phyloP scores from a whole-genome alignment of 2,113 vertebrate species.

The Halcyon malimbica region DNA sequence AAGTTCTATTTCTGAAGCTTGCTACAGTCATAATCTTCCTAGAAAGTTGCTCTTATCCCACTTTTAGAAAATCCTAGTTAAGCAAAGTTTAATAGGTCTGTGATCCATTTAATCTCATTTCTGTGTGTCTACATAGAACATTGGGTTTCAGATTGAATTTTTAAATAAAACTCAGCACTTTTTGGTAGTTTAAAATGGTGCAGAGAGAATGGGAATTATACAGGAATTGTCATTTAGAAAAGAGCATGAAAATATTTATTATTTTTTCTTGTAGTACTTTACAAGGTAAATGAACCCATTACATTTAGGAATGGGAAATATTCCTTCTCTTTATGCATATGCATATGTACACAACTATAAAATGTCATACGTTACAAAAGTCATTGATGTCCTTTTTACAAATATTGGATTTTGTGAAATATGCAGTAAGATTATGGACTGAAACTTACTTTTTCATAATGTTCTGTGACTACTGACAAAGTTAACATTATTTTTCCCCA shows the following conservation, averaged over 20 bases:
- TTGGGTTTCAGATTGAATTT: neutral
- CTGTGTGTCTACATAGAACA: neutral
- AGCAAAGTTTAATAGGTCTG: neutral
- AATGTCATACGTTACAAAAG: neutral
- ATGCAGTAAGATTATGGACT: neutral
- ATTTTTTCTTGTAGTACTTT: neutral
- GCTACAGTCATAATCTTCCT: neutral
- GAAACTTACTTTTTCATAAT: neutral
- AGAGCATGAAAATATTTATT: neutral
- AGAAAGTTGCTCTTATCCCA: neutral
- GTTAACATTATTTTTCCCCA: neutral
- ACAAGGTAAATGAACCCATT: neutral
- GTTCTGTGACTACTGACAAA: neutral
- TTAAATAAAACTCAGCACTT: neutral
- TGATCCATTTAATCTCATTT: neutral
- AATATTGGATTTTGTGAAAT: neutral
- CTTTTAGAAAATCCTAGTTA: neutral
- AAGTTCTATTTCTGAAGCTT: neutral
- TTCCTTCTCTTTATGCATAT: neutral
- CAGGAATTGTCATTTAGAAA: neutral
- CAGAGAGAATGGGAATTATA: neutral
- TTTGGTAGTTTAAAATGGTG: neutral
- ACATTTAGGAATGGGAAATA: neutral
- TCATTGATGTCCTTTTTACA: neutral
- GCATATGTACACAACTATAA: neutral